Conservation (phyloP, 2,113 vertebrate species). For the Elephas maximus region DNA sequence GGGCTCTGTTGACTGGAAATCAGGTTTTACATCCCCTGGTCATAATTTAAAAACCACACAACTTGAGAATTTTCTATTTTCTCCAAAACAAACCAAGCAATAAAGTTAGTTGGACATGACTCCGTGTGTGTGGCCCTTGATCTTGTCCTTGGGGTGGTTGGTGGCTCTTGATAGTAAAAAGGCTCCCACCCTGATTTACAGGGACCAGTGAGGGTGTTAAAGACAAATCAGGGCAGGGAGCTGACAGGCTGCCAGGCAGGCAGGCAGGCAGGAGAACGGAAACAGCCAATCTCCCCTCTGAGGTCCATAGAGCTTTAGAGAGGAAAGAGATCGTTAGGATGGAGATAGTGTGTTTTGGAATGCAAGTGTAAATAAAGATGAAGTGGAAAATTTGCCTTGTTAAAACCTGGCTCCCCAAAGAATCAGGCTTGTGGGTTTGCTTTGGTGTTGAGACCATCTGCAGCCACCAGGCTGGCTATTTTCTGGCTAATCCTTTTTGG, state of each 20-base stretch:
- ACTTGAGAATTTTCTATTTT: conserved; percentile 57
- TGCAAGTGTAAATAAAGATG: neutral
- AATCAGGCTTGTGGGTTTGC: neutral
- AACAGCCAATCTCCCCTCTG: neutral
- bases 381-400: conserved; percentile 47
- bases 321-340: neutral
- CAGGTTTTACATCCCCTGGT: neutral
- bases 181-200: neutral
- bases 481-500: neutral
- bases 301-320: neutral
- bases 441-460: neutral
- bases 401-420: conserved; percentile 1
- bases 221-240: neutral
- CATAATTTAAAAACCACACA: conserved; percentile 28
- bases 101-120: neutral
- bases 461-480: neutral
- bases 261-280: conserved; percentile 5
- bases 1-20: conserved; percentile 45
- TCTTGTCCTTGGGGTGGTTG: neutral
- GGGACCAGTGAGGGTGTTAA: conserved; percentile 32
- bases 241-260: neutral
- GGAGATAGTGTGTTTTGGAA: neutral
- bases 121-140: conserved; percentile 14
- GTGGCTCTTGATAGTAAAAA: conserved; percentile 20
- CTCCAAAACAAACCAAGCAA: conserved; percentile 25